Evolutionary conservation across 2,888 invertebrate genomes (phyloP), one percentile per base, ranked within the genome.

Genomic region (Norana najaformis): DNA sequence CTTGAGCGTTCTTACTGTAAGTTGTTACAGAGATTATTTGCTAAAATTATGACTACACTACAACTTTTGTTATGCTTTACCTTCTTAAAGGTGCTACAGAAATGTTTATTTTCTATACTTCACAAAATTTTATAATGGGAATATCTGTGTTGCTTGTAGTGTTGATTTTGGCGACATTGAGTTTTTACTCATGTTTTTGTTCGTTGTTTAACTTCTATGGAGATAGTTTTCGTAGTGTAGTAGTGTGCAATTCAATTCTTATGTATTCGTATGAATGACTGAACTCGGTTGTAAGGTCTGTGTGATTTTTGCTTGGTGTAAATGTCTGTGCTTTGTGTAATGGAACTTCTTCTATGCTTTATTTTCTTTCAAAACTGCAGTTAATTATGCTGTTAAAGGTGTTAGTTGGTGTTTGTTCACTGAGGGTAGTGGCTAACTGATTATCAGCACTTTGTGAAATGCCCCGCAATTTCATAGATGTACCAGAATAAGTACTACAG

Each of bases 161-260:
- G 69, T 69, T n/a, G n/a, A 30, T 69, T 69, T 69, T n/a, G 69
- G 69, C n/a, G 69, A 69, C 69, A n/a, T 69, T 69, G 69, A n/a
- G n/a, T 20, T 69, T n/a, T 69, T 69, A 69, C 30, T 69, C 69
- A 69, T 69, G 8, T 16, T 69, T 69, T 69, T 30, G 14, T 16
- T 69, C n/a, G 2, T 69, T n/a, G 53, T n/a, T 8, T 69, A 69
- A 69, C n/a, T 69, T n/a, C 13, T n/a, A n/a, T 30, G 16, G 30
- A n/a, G n/a, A 69, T 69, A n/a, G 69, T 11, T 69, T 69, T n/a
- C 30, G 69, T 69, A n/a, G 69, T 69, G 69, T 69, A 69, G 69
- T n/a, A n/a, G n/a, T n/a, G n/a, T 69, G 1, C 0, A 47, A n/a
- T 69, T 69, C 69, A 69, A 69, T 69, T 69, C 11, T n/a, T 0